Base-by-base conservation (phyloP, 2,113 vertebrate species). In the Poeciliopsis occidentalis region DNA sequence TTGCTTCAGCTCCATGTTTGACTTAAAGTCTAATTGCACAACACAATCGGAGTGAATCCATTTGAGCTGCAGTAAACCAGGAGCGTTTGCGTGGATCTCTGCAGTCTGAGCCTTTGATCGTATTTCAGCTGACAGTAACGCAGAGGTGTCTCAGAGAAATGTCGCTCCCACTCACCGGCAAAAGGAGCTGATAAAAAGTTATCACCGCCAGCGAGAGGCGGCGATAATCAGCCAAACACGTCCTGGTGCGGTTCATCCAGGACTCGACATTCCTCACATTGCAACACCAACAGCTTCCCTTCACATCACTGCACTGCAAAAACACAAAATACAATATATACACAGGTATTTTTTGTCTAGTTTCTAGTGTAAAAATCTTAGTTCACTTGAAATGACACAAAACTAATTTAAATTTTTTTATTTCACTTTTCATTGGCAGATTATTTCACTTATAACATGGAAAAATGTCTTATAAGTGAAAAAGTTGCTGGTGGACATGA, bases 141-240 rank as follows among this genome's bases (percentile, higher is more conserved):
- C 22, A 26, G 27, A 65, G 57, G 26, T 64, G 19, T 66, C 70
- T 17, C 44, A 54, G 29, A 64, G 26, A 68, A 65, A 32, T 27
- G 69, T 17, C 26, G 15, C 64, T 75, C 54, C 64, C 61, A 0
- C 26, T 66, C 71, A 31, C 31, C 34, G 15, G 26, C 64, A 30
- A 66, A 31, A 64, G 32, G 30, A 69, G 57, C 44, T 34, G 72
- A 78, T 84, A 68, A n/a, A 71, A 15, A 64, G 19, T 22, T 19
- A 27, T 29, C 57, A 37, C 44, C 4, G 1, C 63, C 62, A 10
- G 65, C 31, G 31, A 24, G 30, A 66, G 57, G 22, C 26, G 11
- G 12, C 12, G 12, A 41, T 71, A 64, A 79, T 62, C 61, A 24
- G 0, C 51, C 71, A 63, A 22, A 76, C 37, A 51, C 27, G 12